Conservation (phyloP, 2,113 vertebrate genomes). For the Theristicus caerulescens region DNA sequence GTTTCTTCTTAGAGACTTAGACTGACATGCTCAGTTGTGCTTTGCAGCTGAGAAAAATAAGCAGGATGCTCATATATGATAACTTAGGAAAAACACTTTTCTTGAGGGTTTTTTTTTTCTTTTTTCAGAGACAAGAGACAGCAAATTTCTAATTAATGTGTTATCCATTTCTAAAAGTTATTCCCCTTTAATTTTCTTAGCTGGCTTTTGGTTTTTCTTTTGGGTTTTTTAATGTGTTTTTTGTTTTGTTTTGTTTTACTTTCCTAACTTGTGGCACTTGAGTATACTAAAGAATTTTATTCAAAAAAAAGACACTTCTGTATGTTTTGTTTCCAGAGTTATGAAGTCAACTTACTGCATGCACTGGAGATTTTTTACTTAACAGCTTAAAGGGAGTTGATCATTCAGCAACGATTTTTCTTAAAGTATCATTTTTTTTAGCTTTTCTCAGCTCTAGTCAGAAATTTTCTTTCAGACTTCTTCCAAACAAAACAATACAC, state of each 20-base stretch:
- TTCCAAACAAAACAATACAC: not conserved
- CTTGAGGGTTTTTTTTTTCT: not conserved
- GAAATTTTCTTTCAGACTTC: not conserved
- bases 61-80: not conserved
- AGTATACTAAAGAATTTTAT: not conserved
- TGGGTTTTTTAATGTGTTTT: too few species aligned
- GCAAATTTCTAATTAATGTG: not conserved
- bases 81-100: not conserved
- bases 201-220: not conserved
- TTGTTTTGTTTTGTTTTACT: not conserved
- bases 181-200: not conserved
- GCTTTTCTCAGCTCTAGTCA: not conserved
- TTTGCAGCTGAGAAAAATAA: not conserved
- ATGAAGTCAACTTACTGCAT: not conserved
- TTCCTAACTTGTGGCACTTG: not conserved
- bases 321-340: not conserved
- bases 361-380: not conserved
- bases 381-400: not conserved
- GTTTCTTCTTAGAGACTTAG: not conserved
- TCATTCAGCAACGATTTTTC: not conserved
- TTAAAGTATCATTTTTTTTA: not conserved
- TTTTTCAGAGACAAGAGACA: not conserved
- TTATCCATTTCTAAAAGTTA: not conserved
- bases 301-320: not conserved
- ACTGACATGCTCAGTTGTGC: not conserved